Evolutionary conservation across 2,888 invertebrate species (phyloP).

Genomic region (Melipona bicolor): DNA sequence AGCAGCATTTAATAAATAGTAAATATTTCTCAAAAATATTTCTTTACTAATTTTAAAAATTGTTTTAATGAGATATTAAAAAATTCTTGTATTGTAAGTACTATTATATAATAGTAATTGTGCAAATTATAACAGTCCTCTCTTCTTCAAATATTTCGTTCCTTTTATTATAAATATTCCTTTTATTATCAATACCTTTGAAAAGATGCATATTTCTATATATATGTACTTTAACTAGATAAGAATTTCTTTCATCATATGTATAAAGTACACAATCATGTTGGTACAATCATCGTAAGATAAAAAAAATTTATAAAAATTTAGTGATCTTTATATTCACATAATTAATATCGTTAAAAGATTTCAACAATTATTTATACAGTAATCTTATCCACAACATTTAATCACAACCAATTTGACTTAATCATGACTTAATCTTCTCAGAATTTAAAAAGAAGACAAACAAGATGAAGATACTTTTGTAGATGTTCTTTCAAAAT

Average conservation of each 20-base stretch:
- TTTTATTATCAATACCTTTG: constrained; percentile 16
- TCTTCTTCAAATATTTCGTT: constrained; percentile 3
- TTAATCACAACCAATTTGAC: neutral
- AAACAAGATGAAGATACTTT: neutral
- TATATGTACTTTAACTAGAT: constrained; percentile 26
- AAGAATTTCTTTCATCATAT: constrained; percentile 43
- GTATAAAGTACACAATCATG: constrained; percentile 51
- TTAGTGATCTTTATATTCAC: too few species aligned
- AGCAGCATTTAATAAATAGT: neutral
- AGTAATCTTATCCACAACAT: neutral
- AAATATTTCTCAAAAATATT: neutral
- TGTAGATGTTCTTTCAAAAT: neutral
- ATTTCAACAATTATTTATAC: neutral
- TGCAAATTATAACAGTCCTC: neutral
- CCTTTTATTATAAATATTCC: neutral
- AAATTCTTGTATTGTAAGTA: neutral
- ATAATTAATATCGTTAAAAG: too few species aligned
- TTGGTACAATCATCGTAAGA: constrained; percentile 18
- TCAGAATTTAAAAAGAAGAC: neutral
- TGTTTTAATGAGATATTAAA: neutral
- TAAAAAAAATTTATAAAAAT: constrained; percentile 11
- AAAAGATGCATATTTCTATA: constrained; percentile 19
- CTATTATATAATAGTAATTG: constrained; percentile 22
- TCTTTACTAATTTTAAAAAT: neutral
- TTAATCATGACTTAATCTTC: neutral